phyloP scores from a whole-genome alignment of 2,113 vertebrate species.

The Calidris pugnax region DNA sequence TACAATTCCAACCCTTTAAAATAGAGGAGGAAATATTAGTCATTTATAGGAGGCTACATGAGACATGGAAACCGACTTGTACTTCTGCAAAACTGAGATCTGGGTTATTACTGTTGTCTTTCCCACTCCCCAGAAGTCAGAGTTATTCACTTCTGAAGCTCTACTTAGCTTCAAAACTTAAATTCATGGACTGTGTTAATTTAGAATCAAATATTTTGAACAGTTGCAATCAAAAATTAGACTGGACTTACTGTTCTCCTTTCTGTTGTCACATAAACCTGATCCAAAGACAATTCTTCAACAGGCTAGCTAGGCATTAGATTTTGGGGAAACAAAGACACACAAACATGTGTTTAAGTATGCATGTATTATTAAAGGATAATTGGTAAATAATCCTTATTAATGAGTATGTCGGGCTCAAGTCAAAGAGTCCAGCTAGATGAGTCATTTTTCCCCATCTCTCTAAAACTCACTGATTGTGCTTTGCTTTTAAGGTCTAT shows the following conservation, averaged over 20 bases:
- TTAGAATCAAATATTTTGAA: background rate
- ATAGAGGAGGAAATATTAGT: background rate
- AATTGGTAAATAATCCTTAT: conserved; percentile 8
- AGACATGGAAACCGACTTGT: background rate
- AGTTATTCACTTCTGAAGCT: background rate
- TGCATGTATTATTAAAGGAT: conserved; percentile 23
- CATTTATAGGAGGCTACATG: background rate
- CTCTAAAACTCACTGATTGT: conserved; percentile 62
- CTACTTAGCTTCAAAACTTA: background rate
- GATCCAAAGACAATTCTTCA: background rate
- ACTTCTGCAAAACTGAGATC: background rate
- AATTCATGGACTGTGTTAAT: background rate
- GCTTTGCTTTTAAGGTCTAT: conserved; percentile 69
- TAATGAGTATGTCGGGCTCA: conserved; percentile 20
- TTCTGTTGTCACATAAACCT: background rate
- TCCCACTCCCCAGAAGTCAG: background rate
- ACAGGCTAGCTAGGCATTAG: background rate
- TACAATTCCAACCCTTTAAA: background rate
- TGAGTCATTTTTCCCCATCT: conserved; percentile 56
- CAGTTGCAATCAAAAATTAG: background rate
- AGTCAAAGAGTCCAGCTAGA: conserved; percentile 59
- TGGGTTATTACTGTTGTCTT: background rate
- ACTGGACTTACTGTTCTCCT: background rate
- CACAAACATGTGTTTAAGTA: background rate
- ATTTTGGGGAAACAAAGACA: background rate